Base-by-base conservation (phyloP, 2,113 vertebrate species). In the Odocoileus hemionus region DNA sequence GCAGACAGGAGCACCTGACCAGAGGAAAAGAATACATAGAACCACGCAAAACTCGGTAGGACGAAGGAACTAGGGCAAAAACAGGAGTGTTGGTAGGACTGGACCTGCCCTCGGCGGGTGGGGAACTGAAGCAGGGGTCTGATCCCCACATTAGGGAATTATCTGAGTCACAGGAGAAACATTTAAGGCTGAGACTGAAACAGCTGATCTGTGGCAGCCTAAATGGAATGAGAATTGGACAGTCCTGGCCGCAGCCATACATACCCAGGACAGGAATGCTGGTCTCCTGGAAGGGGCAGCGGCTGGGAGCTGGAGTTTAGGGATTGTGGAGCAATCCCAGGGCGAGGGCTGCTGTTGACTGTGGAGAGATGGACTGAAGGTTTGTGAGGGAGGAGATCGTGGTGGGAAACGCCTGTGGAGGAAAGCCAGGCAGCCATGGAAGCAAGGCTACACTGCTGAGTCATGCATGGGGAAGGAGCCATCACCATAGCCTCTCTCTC, bases 391-490 rank as follows among this genome's bases (percentile, higher is more conserved):
- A n/a, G 16, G 16, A 67, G 61, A 67, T 0, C 1, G 16, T 67
- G 61, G 33, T 67, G 3, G 61, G 16, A 19, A 67, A 19, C 9
- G 16, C 61, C 61, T 67, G 33, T 67, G 61, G 33, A 67, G 61
- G 33, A n/a, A 67, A n/a, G 33, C 7, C 61, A 19, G 61, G 0
- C 61, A 67, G 61, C 7, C 61, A 67, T 9, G 61, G 3, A 67
- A n/a, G 33, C 33, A 67, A 67, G 33, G 16, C 16, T 0, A 9
- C n/a, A n/a, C 33, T n/a, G 61, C 61, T 67, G 1, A 67, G 61
- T 67, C 61, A n/a, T 7, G 16, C 0, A 1, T 64, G 15, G 0
- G 30, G 0, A 33, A 9, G 1, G 30, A n/a, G 15, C 30, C 61
- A 4, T 17, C 33, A 8, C 16, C 30, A 17, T 64, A 17, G 61